phyloP scores from a whole-genome alignment of 2,888 invertebrate genomes.

The Melieria omissa region DNA sequence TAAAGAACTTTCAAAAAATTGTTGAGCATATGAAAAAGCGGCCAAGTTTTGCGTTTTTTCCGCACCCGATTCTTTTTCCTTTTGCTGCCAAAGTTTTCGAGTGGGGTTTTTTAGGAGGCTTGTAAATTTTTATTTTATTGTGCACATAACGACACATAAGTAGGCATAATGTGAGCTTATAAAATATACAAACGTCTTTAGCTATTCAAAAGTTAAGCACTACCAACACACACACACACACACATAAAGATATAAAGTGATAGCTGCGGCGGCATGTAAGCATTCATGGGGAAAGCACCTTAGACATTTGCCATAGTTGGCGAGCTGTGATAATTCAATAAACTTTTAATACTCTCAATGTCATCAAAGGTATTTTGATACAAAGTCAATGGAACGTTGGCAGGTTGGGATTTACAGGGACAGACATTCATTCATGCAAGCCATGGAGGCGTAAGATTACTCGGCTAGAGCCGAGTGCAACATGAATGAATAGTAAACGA shows the following conservation, averaged over 20 bases:
- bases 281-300: background rate
- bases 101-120: slow-evolving; percentile 39
- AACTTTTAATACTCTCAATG: too few relatives aligned
- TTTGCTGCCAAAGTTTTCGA: slow-evolving; percentile 7
- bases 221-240: background rate
- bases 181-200: slow-evolving; percentile 51
- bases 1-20: too few relatives aligned
- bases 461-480: too few relatives aligned
- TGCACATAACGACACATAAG: slow-evolving; percentile 61
- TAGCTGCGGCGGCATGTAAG: background rate
- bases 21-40: too few relatives aligned
- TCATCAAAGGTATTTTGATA: too few relatives aligned
- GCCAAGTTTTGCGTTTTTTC: background rate
- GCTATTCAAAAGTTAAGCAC: background rate
- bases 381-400: too few relatives aligned
- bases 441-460: too few relatives aligned
- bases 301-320: too few relatives aligned
- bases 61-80: background rate
- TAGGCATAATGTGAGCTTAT: slow-evolving; percentile 61
- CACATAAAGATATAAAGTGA: background rate
- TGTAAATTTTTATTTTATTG: slow-evolving; percentile 62
- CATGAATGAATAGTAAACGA: too few relatives aligned
- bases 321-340: too few relatives aligned
- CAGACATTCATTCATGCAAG: too few relatives aligned
- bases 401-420: too few relatives aligned